Evolutionary conservation across 1,140 invertebrate genomes (phyloP).

Genomic region (Sitophilus oryzae): DNA sequence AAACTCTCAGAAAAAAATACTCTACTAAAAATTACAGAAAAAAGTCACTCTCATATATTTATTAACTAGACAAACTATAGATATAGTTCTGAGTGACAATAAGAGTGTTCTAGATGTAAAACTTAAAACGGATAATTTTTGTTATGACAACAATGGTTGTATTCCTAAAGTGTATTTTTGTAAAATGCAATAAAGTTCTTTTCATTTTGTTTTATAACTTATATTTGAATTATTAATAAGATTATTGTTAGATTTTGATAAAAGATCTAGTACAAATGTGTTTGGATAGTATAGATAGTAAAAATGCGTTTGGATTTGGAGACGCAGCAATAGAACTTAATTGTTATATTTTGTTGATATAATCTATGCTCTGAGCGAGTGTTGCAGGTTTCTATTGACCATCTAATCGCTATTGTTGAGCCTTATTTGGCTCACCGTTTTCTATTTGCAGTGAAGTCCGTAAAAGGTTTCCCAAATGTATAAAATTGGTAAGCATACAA

Average conservation of each 20-base stretch:
- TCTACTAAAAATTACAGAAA: too few species aligned
- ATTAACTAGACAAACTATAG: too few species aligned
- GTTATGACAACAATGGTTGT: too few species aligned
- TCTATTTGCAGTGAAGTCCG: constrained; percentile 71
- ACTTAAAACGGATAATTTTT: too few species aligned
- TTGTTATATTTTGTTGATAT: background rate
- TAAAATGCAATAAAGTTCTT: background rate
- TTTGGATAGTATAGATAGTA: background rate
- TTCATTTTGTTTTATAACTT: background rate
- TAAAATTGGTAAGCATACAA: constrained; percentile 79
- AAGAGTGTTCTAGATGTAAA: too few species aligned
- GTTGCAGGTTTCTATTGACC: constrained; percentile 24
- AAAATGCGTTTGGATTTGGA: background rate
- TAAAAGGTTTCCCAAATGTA: constrained; percentile 76
- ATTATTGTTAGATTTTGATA: too few species aligned
- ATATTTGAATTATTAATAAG: too few species aligned
- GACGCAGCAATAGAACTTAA: background rate
- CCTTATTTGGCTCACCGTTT: constrained; percentile 27
- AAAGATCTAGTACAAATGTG: too few species aligned
- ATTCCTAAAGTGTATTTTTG: too few species aligned
- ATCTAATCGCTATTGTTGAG: constrained; percentile 20
- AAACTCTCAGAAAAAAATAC: too few species aligned
- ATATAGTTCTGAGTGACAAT: too few species aligned
- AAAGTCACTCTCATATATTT: too few species aligned
- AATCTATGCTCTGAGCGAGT: constrained; percentile 28